phyloP scores from a whole-genome alignment of 92 coral and sea anemone genomes.

The Pocillopora grandis region DNA sequence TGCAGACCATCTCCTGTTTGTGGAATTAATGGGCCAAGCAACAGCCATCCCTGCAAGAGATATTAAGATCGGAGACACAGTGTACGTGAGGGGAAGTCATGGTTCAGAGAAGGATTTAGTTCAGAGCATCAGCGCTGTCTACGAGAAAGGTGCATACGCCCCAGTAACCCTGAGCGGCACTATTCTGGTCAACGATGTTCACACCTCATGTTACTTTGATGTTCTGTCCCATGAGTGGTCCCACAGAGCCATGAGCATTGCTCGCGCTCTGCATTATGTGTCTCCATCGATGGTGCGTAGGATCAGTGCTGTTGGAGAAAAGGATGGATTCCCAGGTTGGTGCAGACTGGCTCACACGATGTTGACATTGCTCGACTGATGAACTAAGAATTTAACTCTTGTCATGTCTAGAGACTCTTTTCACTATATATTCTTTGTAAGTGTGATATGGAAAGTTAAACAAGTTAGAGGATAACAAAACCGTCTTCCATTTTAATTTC shows the following conservation, averaged over 20 bases:
- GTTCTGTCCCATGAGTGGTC: conserved; percentile 48
- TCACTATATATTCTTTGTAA: too few species aligned
- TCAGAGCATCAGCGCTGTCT: neutral
- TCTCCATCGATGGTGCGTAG: conserved; percentile 34
- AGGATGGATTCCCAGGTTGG: conserved; percentile 57
- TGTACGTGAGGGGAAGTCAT: neutral
- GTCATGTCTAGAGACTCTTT: neutral
- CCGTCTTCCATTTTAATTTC: too few species aligned
- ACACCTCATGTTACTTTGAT: conserved; percentile 59
- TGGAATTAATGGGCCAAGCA: conserved; percentile 7
- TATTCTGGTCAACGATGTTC: conserved; percentile 46
- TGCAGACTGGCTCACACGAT: conserved; percentile 42
- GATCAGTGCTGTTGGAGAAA: conserved; percentile 41
- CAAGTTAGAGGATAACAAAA: too few species aligned
- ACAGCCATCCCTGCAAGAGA: conserved; percentile 50
- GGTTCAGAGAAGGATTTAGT: conserved; percentile 16
- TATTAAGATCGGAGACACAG: conserved; percentile 21
- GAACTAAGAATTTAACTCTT: neutral
- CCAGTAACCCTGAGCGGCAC: conserved; percentile 54
- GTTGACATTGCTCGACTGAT: conserved; percentile 8
- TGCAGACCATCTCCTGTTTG: conserved; percentile 48
- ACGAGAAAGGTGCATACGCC: conserved; percentile 51
- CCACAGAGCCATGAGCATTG: conserved; percentile 43
- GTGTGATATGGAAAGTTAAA: too few species aligned
- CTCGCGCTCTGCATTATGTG: conserved; percentile 36